Conservation (phyloP, 2,113 vertebrate species). For the Balaenoptera acutorostrata region DNA sequence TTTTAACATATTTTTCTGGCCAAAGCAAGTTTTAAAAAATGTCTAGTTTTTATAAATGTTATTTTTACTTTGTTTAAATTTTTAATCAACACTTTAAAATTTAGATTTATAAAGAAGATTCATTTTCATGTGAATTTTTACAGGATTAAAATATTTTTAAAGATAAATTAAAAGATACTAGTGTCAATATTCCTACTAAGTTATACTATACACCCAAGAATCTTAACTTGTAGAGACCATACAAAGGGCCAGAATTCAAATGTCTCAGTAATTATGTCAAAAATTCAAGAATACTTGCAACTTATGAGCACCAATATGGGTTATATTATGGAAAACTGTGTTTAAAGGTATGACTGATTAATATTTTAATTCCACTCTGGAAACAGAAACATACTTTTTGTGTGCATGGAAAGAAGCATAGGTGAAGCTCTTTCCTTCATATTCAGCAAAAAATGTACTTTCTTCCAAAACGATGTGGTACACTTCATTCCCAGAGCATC, state of each 20-base stretch:
- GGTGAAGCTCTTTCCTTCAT: slow-evolving; percentile 96
- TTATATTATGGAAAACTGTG: not conserved
- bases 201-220: not conserved
- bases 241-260: not conserved
- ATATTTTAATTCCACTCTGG: not conserved
- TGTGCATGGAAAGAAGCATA: slow-evolving; percentile 97
- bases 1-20: not conserved
- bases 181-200: not conserved
- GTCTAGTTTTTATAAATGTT: not conserved
- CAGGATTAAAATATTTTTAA: not conserved
- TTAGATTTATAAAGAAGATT: not conserved
- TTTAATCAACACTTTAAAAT: not conserved
- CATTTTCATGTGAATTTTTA: not conserved
- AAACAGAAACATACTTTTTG: slow-evolving; percentile 90
- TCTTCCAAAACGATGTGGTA: slow-evolving; percentile 95
- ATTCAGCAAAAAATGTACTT: slow-evolving; percentile 96
- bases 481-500: slow-evolving; percentile 96
- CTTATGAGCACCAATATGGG: not conserved
- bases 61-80: not conserved
- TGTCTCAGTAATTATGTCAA: not conserved
- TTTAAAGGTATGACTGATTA: not conserved
- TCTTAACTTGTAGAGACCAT: not conserved
- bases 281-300: not conserved
- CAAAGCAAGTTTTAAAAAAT: not conserved
- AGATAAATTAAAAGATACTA: not conserved